Conservation (phyloP, 2,113 vertebrate genomes). For the Myiopsitta monachus region DNA sequence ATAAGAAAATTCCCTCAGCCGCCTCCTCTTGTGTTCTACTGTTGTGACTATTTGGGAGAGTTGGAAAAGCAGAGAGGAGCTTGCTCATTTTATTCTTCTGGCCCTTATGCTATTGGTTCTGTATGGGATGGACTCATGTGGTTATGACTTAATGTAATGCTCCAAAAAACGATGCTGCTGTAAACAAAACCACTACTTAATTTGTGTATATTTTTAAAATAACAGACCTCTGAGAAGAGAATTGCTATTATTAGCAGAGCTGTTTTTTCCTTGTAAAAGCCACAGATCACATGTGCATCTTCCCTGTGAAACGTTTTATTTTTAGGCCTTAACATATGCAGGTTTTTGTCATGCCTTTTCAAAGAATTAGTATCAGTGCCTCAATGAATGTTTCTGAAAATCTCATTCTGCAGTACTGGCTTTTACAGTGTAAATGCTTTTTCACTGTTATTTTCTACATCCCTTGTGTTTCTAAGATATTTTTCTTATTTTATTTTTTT, state of each 20-base stretch:
- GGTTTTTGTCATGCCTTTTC: background rate
- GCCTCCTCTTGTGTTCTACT: background rate
- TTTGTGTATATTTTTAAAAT: conserved; percentile 3
- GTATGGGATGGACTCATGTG: background rate
- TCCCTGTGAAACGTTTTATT: conserved; percentile 16
- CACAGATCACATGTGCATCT: background rate
- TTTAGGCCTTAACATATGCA: background rate
- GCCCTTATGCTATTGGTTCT: background rate
- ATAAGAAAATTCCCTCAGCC: background rate
- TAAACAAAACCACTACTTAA: background rate
- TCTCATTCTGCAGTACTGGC: background rate
- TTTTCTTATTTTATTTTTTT: background rate
- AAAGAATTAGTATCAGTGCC: background rate
- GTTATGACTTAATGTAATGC: background rate
- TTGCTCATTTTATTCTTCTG: background rate
- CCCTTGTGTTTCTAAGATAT: background rate
- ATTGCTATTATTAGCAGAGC: background rate
- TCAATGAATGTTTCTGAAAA: background rate
- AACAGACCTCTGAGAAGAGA: background rate
- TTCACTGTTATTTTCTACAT: background rate
- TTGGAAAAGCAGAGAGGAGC: background rate
- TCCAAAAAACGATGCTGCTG: background rate
- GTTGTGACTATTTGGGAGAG: background rate
- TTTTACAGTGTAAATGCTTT: background rate
- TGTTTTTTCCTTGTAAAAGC: background rate